These are phyloP conservation scores for Phrynosoma platyrhinos DNA, from an alignment of 2,113 vertebrate genomes.

Conservation along the genomic window DNA sequence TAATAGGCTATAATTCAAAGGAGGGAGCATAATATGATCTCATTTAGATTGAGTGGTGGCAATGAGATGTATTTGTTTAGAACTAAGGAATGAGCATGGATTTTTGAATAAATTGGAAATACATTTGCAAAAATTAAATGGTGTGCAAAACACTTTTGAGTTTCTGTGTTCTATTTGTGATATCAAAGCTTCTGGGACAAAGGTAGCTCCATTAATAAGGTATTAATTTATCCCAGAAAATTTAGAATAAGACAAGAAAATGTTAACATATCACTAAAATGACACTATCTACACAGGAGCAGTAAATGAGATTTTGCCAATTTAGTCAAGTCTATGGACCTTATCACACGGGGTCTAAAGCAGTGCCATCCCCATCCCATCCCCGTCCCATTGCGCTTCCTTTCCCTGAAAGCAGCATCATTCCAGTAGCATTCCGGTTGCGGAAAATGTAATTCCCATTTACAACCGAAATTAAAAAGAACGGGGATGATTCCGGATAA, in stretches of 20 bases:
- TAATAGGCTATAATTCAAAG: constrained; percentile 66
- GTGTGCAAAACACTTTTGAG: constrained; percentile 50
- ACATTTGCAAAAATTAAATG: constrained; percentile 51
- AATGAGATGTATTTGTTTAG: not conserved
- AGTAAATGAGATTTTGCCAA: not conserved
- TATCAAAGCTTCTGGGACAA: not conserved
- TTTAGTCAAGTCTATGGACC: not conserved
- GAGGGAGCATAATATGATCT: constrained; percentile 49
- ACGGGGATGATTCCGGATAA: too few species aligned
- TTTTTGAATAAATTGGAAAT: constrained; percentile 24
- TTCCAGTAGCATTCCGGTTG: too few species aligned
- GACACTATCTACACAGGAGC: not conserved
- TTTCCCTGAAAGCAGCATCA: too few species aligned
- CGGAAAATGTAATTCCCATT: too few species aligned
- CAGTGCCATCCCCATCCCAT: too few species aligned
- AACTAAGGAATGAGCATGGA: not conserved
- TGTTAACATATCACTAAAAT: constrained; percentile 11
- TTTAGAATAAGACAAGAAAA: constrained; percentile 26
- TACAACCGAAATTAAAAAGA: too few species aligned
- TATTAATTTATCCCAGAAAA: constrained; percentile 30
- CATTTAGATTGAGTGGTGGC: constrained; percentile 61
- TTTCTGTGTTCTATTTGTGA: constrained; percentile 23
- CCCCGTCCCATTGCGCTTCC: too few species aligned
- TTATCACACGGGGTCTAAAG: too few species aligned
- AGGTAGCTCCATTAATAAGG: not conserved